Percentiles rank a stretch among this genome's conserved stretches.
Conservation (phyloP, 2,888 invertebrate species). For the Drosophila nr. fundita region DNA sequence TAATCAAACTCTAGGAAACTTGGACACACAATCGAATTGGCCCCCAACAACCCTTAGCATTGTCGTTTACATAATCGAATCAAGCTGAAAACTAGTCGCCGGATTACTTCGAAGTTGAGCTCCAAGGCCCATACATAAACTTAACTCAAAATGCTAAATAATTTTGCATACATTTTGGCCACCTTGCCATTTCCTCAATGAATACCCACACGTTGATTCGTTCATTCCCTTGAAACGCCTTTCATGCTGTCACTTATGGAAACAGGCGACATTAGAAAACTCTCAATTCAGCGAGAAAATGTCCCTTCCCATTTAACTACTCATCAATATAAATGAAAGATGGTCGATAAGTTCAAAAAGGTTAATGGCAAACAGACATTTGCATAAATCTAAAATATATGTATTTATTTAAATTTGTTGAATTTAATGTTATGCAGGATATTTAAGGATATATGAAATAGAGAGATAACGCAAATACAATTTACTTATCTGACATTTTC, state of each 20-base stretch:
- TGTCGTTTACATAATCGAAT: constrained; percentile 52
- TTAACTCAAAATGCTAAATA: constrained; percentile 34
- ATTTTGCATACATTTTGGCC: constrained; percentile 63
- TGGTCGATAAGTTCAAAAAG: background rate
- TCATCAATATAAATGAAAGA: background rate
- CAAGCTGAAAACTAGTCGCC: constrained; percentile 25
- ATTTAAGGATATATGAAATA: background rate
- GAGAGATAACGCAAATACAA: background rate
- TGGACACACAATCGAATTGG: constrained; percentile 14
- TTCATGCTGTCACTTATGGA: constrained; percentile 56
- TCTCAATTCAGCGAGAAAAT: constrained; percentile 8
- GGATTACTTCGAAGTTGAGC: background rate
- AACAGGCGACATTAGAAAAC: constrained; percentile 21
- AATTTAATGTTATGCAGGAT: background rate
- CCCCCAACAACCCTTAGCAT: constrained; percentile 8
- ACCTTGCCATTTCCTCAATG: constrained; percentile 6
- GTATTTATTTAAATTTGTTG: background rate
- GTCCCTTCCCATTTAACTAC: background rate
- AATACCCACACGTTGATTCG: constrained; percentile 9
- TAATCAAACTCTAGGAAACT: constrained; percentile 68
- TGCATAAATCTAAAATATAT: background rate
- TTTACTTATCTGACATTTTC: background rate
- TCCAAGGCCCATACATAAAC: constrained; percentile 1
- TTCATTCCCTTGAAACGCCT: constrained; percentile 28
- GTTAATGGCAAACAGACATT: background rate